Evolutionary conservation across 2,797 vertebrate species (phyloP).

Genomic region (Lerista edwardsae): DNA sequence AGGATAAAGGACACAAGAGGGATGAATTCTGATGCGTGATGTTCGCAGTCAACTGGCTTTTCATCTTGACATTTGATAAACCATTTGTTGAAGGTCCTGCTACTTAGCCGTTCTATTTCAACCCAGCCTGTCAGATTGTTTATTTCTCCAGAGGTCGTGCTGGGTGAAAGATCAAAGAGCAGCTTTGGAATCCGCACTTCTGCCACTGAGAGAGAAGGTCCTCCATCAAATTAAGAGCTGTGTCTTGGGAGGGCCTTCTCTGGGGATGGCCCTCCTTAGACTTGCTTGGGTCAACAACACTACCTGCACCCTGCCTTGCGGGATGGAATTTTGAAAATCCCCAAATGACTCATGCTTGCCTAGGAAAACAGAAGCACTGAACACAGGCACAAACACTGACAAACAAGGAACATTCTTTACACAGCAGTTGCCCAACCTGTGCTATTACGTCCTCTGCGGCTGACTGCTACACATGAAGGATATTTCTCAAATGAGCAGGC

Average conservation of each 20-base stretch:
- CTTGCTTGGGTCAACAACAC: constrained; percentile 35
- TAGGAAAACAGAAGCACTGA: not conserved
- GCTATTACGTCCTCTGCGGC: constrained; percentile 21
- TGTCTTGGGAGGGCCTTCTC: not conserved
- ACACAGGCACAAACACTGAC: not conserved
- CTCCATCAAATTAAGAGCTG: constrained; percentile 15
- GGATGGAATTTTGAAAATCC: constrained; percentile 29
- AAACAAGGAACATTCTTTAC: not conserved
- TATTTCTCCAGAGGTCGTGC: constrained; percentile 25
- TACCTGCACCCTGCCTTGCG: constrained; percentile 7
- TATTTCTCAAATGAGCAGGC: not conserved
- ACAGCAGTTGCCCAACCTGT: not conserved
- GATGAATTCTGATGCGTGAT: not conserved
- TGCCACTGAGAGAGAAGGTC: not conserved
- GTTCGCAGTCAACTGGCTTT: not conserved
- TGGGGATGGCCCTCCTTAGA: constrained; percentile 13
- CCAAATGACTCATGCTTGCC: constrained; percentile 2
- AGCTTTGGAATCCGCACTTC: constrained; percentile 1
- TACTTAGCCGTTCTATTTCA: not conserved
- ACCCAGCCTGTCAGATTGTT: constrained; percentile 16
- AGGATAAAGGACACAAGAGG: not conserved
- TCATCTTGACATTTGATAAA: constrained; percentile 6
- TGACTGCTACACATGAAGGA: constrained; percentile 4
- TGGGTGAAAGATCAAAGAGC: not conserved
- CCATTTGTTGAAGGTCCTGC: constrained; percentile 25